Conservation (phyloP, 2,888 invertebrate species). For the Eupithecia tripunctaria region DNA sequence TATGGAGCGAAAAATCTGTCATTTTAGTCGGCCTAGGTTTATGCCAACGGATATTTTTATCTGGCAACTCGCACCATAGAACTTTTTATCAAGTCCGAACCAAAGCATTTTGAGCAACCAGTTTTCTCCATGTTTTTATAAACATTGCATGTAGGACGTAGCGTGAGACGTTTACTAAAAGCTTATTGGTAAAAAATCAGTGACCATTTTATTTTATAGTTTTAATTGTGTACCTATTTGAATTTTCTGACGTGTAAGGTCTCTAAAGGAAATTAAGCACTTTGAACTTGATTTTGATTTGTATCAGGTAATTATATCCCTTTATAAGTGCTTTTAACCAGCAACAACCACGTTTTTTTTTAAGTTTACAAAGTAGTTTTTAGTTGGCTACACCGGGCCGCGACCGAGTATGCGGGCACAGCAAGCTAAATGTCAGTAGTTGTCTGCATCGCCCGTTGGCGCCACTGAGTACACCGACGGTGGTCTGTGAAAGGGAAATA, state of each 20-base stretch:
- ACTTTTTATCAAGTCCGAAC: neutral
- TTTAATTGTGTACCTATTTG: neutral
- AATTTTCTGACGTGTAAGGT: neutral
- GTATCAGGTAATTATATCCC: neutral
- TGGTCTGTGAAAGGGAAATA: slow-evolving; percentile 61
- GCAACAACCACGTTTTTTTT: neutral
- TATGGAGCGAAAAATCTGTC: neutral
- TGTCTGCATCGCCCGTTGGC: slow-evolving; percentile 70
- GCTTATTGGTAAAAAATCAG: neutral
- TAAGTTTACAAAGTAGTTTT: slow-evolving; percentile 17
- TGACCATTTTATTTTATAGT: neutral
- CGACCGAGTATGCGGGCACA: slow-evolving; percentile 64
- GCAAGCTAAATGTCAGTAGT: slow-evolving; percentile 73
- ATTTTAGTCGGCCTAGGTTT: neutral
- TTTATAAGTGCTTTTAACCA: neutral
- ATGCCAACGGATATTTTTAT: neutral
- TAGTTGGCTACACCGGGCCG: slow-evolving; percentile 45
- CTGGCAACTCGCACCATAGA: neutral
- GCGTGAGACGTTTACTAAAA: neutral
- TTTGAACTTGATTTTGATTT: neutral
- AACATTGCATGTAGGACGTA: neutral
- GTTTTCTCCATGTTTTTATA: neutral
- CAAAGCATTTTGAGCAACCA: neutral
- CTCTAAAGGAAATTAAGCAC: neutral
- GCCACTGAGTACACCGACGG: slow-evolving; percentile 79